Conservation (phyloP, 2,797 vertebrate genomes). For the Sebastes miniatus region DNA sequence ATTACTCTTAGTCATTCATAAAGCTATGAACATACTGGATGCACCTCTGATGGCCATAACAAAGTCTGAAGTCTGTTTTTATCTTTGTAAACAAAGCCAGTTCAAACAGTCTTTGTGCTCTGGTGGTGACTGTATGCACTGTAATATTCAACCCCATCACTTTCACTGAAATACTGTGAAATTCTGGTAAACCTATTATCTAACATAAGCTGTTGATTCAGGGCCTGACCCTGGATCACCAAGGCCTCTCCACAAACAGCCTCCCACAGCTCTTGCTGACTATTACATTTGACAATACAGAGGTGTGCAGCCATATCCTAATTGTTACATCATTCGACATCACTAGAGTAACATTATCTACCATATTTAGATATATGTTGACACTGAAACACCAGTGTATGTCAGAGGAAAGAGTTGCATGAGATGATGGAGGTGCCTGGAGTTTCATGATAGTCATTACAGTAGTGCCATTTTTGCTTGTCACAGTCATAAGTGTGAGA, state of each 20-base stretch:
- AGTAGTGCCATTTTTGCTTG: conserved; percentile 6
- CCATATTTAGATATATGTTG: background rate
- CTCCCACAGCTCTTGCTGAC: no score
- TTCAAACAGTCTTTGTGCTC: conserved; percentile 55
- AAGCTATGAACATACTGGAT: background rate
- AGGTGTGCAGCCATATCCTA: background rate
- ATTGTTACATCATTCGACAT: conserved; percentile 4
- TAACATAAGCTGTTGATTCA: conserved; percentile 65
- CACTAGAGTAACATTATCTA: background rate
- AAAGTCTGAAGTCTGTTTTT: conserved; percentile 51
- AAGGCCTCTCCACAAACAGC: conserved; percentile 48
- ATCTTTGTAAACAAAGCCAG: conserved; percentile 65
- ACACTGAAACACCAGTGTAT: background rate
- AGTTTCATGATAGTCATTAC: background rate
- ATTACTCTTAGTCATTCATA: background rate
- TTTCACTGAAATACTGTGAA: conserved; percentile 55
- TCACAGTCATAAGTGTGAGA: conserved; percentile 14
- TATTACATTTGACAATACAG: conserved; percentile 1
- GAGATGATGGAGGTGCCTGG: background rate
- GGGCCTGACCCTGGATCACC: conserved; percentile 50
- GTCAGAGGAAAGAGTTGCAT: background rate
- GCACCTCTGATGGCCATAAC: conserved; percentile 30
- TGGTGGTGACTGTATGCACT: conserved; percentile 28
- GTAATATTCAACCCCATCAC: conserved; percentile 37
- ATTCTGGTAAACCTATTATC: conserved; percentile 63